A percentile compares a stretch with the other conserved stretches of the same genome.
Conservation (phyloP, 2,888 invertebrate species). For the Diaprepes abbreviatus region DNA sequence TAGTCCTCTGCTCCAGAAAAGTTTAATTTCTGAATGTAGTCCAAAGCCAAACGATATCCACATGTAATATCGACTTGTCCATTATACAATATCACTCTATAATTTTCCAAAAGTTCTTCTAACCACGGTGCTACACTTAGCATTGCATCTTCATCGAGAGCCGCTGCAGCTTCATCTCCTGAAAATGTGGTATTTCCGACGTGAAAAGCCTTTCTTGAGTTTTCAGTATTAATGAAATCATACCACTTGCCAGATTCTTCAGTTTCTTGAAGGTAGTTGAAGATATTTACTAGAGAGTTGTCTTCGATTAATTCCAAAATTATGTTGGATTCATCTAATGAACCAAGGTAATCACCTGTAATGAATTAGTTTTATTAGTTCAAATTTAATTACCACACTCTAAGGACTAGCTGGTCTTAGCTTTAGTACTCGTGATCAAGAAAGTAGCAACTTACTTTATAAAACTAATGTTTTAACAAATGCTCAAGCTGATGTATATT, state of each 20-base stretch:
- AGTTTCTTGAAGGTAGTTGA: conserved; percentile 14
- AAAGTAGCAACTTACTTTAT: no score
- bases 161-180: conserved; percentile 4
- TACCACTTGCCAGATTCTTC: conserved; percentile 1
- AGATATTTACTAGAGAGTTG: neutral
- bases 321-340: neutral
- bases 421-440: no score
- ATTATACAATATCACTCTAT: conserved; percentile 78
- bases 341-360: conserved; percentile 16
- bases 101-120: no score
- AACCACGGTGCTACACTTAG: no score
- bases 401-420: no score
- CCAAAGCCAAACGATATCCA: conserved; percentile 85
- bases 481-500: no score
- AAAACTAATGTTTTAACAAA: no score
- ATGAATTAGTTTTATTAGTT: no score
- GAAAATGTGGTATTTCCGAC: conserved; percentile 6
- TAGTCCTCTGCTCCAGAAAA: conserved; percentile 76
- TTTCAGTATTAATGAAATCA: neutral
- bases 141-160: neutral
- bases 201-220: conserved; percentile 7
- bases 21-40: conserved; percentile 77
- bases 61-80: conserved; percentile 91
- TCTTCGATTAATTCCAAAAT: no score
- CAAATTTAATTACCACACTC: no score